A percentile compares a stretch with the other conserved stretches of the same genome.
phyloP scores from a whole-genome alignment of 2,888 invertebrate genomes.

The Brachyopa scutellaris region DNA sequence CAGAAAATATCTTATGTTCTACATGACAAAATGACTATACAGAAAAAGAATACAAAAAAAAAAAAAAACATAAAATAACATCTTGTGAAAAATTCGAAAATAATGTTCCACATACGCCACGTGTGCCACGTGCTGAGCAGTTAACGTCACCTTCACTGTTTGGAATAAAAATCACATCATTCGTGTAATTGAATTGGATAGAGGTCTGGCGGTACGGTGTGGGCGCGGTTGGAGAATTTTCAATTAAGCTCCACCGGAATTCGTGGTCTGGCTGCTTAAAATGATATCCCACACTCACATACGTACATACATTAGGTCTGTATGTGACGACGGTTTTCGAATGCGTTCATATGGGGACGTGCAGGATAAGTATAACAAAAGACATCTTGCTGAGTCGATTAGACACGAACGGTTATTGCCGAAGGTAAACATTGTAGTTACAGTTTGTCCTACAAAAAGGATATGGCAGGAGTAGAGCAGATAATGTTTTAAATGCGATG shows the following conservation, averaged over 20 bases:
- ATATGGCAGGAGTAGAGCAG: too few relatives aligned
- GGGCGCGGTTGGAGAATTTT: too few relatives aligned
- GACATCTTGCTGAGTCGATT: conserved; percentile 19
- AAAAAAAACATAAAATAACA: not conserved
- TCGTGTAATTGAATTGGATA: conserved; percentile 9
- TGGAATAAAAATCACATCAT: conserved; percentile 24
- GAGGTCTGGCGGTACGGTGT: not conserved
- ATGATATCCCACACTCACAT: not conserved
- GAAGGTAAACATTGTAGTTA: not conserved
- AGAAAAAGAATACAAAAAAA: not conserved
- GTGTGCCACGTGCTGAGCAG: not conserved
- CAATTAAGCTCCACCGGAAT: conserved; percentile 10
- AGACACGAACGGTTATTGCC: conserved; percentile 9
- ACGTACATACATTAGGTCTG: too few relatives aligned
- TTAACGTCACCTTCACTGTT: not conserved
- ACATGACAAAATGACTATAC: conserved; percentile 18
- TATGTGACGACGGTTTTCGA: not conserved
- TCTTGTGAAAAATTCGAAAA: conserved; percentile 48
- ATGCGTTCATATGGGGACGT: conserved; percentile 5
- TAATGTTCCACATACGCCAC: conserved; percentile 56
- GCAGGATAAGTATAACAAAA: conserved; percentile 1
- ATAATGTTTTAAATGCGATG: too few relatives aligned
- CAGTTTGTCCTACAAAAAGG: not conserved
- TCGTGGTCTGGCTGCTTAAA: conserved; percentile 32
- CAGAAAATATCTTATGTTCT: conserved; percentile 38